Evolutionary conservation across 37 sponge, comb jelly and placozoan genomes (phyloP).

Genomic region (Bolinopsis microptera): DNA sequence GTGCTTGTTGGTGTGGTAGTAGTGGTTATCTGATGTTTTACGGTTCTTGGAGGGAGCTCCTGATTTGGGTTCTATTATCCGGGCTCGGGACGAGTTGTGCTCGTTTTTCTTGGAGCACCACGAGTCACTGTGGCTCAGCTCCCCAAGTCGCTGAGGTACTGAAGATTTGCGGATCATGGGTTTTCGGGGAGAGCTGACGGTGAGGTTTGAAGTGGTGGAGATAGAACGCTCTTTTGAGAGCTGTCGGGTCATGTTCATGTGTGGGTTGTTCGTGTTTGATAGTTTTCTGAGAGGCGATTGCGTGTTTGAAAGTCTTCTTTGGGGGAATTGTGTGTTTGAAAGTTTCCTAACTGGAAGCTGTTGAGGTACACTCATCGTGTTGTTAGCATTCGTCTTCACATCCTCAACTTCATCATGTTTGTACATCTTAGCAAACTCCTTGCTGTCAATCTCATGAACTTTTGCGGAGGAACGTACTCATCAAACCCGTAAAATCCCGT

Average conservation of each 20-base stretch:
- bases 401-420: background rate
- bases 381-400: background rate
- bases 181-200: background rate
- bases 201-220: background rate
- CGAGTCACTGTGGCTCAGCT: background rate
- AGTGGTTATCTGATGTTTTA: background rate
- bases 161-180: background rate
- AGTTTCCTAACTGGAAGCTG: background rate
- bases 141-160: background rate
- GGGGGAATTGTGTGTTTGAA: background rate
- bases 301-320: background rate
- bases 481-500: background rate
- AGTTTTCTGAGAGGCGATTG: background rate
- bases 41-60: background rate
- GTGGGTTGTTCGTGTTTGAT: background rate
- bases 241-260: background rate
- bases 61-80: background rate
- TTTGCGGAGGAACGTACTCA: background rate
- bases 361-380: background rate
- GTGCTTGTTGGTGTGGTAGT: background rate
- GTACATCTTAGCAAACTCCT: background rate
- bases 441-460: background rate
- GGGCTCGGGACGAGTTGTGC: background rate
- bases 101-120: background rate
- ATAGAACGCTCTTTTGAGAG: background rate